Base-by-base conservation (phyloP, 2,113 vertebrate genomes). In the Pao palembangensis region DNA sequence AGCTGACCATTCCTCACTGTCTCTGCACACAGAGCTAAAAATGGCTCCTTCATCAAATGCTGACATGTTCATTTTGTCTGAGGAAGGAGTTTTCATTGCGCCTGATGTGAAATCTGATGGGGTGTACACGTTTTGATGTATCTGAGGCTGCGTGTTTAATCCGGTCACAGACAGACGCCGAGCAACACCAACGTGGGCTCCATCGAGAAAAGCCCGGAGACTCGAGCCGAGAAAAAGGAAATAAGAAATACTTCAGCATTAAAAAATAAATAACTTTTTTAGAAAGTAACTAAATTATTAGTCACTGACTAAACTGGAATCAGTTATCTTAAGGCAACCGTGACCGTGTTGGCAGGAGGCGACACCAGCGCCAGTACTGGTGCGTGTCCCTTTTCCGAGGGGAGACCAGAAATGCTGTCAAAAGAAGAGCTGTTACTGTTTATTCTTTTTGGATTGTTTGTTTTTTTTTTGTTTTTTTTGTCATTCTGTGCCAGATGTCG, bases 71-170 rank as follows among this genome's bases (percentile, higher is more conserved):
- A 44, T 67, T 76, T 74, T 69, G 64, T 78, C 61, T 50, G 47
- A 69, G 43, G 58, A 58, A 64, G 64, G 58, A 66, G 56, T 61
- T 65, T 73, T 85, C 28, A 74, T 67, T 69, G 63, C 21, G 8
- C 69, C 31, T 67, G 77, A 82, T 69, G 80, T 51, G 60, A 62
- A 46, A 54, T 69, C 74, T 59, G 69, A 82, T 75, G 58, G 61
- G 67, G 78, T 67, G 69, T 15, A 8, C 57, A 62, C 61, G 64
- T 69, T 62, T 25, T 74, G 69, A 85, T 69, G 66, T 58, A 80
- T 85, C 73, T 73, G 71, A 62, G 72, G 44, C 66, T 69, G 57
- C 58, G 73, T 16, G 25, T 34, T 71, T 71, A 58, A 67, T 76
- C 57, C 55, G 50, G 43, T 47, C 48, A 62, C 60, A 58, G 59